Percentiles rank a stretch among this genome's conserved stretches.
Evolutionary conservation across 2,888 invertebrate species (phyloP).

Genomic region (Drosophila robusta): DNA sequence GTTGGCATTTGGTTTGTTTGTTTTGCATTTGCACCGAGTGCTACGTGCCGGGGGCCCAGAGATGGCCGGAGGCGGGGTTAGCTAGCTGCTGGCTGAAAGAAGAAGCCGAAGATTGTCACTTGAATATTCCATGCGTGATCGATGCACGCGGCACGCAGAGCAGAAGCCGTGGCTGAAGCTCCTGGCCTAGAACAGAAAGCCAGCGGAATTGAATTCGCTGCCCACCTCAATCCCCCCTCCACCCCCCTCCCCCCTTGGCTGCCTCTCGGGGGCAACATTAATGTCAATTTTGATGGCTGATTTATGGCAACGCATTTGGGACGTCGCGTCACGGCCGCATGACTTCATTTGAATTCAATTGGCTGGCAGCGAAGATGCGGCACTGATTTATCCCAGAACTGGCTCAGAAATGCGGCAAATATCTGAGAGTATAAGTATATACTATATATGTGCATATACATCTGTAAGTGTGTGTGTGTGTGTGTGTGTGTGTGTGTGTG

Average conservation of each 20-base stretch:
- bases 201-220: conserved; percentile 61
- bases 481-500: conserved; percentile 15
- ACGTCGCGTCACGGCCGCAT: conserved; percentile 45
- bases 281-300: conserved; percentile 78
- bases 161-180: conserved; percentile 16
- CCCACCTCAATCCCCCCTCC: not conserved
- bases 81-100: conserved; percentile 4
- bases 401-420: conserved; percentile 10
- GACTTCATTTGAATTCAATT: conserved; percentile 79
- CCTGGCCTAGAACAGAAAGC: conserved; percentile 15
- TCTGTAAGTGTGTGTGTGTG: conserved; percentile 7
- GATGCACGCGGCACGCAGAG: conserved; percentile 51
- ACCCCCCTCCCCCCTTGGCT: conserved; percentile 1
- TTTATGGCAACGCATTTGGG: conserved; percentile 73
- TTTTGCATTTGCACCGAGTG: conserved; percentile 43
- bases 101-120: conserved; percentile 59
- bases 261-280: conserved; percentile 66
- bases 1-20: conserved; percentile 44
- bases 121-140: conserved; percentile 77
- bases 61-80: not conserved
- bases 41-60: conserved; percentile 33
- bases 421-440: not conserved
- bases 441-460: not conserved
- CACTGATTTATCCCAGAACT: conserved; percentile 45
- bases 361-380: conserved; percentile 44